Evolutionary conservation across 2,113 vertebrate genomes (phyloP), one percentile per base, ranked within the genome.

Genomic region (Vidua macroura): DNA sequence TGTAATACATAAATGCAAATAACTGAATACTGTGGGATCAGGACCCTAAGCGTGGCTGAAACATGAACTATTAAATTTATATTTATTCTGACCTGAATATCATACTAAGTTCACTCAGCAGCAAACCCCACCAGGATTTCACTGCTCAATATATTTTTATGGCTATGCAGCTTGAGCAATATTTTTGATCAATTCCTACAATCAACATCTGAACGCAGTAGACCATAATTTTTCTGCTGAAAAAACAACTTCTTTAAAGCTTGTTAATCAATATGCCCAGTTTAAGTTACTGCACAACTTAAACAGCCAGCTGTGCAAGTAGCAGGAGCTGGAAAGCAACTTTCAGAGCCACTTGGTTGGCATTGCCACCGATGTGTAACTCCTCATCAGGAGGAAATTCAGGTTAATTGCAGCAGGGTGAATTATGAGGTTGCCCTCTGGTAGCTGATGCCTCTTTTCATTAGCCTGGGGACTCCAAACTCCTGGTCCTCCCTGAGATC

Each of bases 171-270:
- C 74, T 55, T 31, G 48, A 91, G 68, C 75, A 83, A 5, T 83
- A 93, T 86, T 94, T 95, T 87, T 95, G 72, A 94, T 97, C 87
- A 88, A 27, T 92, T 96, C 63, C 82, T 83, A 88, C 59, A 94
- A 70, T 90, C 87, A 88, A 88, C 75, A 88, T 67, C 72, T 68
- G 68, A 88, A 55, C 0, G 0, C 1, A 2, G 49, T 9, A 30
- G 70, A 44, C 86, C 82, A 41, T 95, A 93, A 89, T 82, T 95
- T 94, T 76, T 78, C 85, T 72, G 48, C 60, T 90, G 49, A 83
- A 44, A 77, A 96, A 92, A 87, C 0, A 6, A 77, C 72, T 88
- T 83, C 63, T 92, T 62, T 35, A 86, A 90, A 83, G 46, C 48
- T 67, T 80, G 55, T 63, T 93, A 91, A 91, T 96, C 93, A 91